Evolutionary conservation across 1,140 invertebrate species (phyloP), one percentile per base, ranked within the genome.

Genomic region (Sesamia nonagrioides): DNA sequence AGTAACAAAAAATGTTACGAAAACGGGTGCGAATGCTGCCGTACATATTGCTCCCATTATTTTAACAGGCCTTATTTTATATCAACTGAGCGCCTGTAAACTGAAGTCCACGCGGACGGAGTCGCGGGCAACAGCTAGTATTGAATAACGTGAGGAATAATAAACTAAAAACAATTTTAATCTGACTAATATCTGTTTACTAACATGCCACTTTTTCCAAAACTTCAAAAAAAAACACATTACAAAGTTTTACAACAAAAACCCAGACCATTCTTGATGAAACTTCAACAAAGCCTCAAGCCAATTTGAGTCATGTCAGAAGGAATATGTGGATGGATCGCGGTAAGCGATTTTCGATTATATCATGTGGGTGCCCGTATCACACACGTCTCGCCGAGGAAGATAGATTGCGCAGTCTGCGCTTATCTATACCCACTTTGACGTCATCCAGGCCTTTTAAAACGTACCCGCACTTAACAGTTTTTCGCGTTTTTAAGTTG

Each of bases 301-400:
- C 80, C 76, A 82, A 78, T 82, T 82, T 78, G 27, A 76, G 77
- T 54, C 58, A 71, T 78, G 76, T 81, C 74, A 85, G 77, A 75
- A 81, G 77, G 74, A 78, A 82, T 84, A 82, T 86, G 80, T 79
- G 84, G 79, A 86, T 78, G 77, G 82, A 84, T 84, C 69, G 72
- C 71, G 75, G 84, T 84, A 83, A 87, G 80, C 84, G 86, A 83
- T 84, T 82, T 86, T 83, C 81, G 84, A 87, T 86, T 84, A 86
- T 82, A 85, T 83, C 82, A 81, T 83, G 77, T 74, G 77, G 77
- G 81, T 72, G 69, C 73, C 77, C 75, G 84, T 86, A 86, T 86
- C 84, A 81, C 82, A 80, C 74, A 86, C 82, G 86, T 85, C 86
- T 83, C 50, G 33, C 21, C 35, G 81, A 83, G 79, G 82, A 88